Conservation (phyloP, 2,113 vertebrate genomes). For the Enhydra lutris region DNA sequence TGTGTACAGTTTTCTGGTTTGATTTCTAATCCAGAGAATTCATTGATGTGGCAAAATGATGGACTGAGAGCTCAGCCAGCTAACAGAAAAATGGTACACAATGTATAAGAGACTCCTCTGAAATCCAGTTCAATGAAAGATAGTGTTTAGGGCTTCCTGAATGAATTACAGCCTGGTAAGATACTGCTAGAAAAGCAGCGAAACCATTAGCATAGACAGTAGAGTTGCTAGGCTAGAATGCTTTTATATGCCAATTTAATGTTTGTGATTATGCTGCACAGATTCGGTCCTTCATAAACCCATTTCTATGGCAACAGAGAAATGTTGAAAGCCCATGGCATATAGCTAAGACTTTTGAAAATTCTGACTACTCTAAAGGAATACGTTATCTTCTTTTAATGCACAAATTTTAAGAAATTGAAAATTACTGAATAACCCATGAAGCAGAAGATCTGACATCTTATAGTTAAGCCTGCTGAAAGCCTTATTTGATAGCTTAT, state of each 20-base stretch:
- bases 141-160: slow-evolving; percentile 63
- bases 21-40: slow-evolving; percentile 57
- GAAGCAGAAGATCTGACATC: slow-evolving; percentile 54
- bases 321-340: slow-evolving; percentile 46
- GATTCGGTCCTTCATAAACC: slow-evolving; percentile 52
- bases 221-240: slow-evolving; percentile 26
- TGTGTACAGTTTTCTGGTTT: slow-evolving; percentile 4
- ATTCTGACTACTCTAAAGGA: slow-evolving; percentile 48
- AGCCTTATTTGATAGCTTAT: slow-evolving; percentile 69
- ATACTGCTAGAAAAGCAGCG: slow-evolving; percentile 61
- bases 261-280: slow-evolving; percentile 70
- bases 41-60: slow-evolving; percentile 31
- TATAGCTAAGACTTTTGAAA: slow-evolving; percentile 56
- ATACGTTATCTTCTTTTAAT: slow-evolving; percentile 61
- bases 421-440: slow-evolving; percentile 64
- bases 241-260: slow-evolving; percentile 71
- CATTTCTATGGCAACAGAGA: slow-evolving; percentile 63
- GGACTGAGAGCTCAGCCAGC: neutral
- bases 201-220: slow-evolving; percentile 57
- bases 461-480: slow-evolving; percentile 62
- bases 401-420: slow-evolving; percentile 71
- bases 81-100: slow-evolving; percentile 40
- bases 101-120: slow-evolving; percentile 4
- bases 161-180: slow-evolving; percentile 63
- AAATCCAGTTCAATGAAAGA: slow-evolving; percentile 62